Evolutionary conservation across 2,797 vertebrate species (phyloP).

Genomic region (Lithobates pipiens): DNA sequence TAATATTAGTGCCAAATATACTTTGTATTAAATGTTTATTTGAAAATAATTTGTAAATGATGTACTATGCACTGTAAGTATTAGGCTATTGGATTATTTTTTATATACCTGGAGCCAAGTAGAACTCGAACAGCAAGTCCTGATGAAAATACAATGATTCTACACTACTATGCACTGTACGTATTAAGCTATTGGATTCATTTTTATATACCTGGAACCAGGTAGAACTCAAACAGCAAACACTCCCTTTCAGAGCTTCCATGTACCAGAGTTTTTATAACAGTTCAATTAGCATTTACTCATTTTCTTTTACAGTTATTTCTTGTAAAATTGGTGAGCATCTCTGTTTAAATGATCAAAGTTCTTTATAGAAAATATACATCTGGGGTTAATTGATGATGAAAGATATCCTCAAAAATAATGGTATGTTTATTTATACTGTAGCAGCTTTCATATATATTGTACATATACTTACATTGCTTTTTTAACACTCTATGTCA

Average conservation of each 20-base stretch:
- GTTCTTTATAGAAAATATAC: not conserved
- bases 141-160: too few relatives aligned
- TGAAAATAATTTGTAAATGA: too few relatives aligned
- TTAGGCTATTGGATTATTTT: too few relatives aligned
- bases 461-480: slow-evolving; percentile 6
- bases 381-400: not conserved
- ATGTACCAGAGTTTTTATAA: not conserved
- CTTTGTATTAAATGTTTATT: too few relatives aligned
- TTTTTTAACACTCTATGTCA: not conserved
- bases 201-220: too few relatives aligned
- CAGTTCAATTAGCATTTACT: too few relatives aligned
- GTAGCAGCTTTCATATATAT: not conserved
- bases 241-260: not conserved
- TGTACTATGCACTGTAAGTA: too few relatives aligned
- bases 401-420: not conserved
- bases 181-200: too few relatives aligned
- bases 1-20: too few relatives aligned
- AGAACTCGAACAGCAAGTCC: not conserved
- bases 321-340: not conserved
- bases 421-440: not conserved
- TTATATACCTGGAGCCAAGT: too few relatives aligned
- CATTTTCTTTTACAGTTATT: not conserved
- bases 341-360: not conserved
- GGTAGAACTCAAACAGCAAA: not conserved
- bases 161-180: too few relatives aligned